Conservation (phyloP, 2,888 invertebrate genomes). For the Incurvaria masculella region DNA sequence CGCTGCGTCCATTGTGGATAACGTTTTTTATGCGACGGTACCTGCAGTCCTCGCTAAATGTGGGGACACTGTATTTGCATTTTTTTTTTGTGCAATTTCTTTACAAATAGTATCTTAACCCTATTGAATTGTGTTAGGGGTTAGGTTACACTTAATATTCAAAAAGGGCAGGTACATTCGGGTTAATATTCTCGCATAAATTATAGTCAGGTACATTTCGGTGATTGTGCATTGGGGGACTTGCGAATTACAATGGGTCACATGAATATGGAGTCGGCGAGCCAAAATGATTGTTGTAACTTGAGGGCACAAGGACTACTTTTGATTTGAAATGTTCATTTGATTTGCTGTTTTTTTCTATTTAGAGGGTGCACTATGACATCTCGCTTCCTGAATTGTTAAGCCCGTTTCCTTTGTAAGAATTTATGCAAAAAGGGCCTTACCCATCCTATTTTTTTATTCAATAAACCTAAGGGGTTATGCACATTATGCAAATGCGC, state of each 20-base stretch:
- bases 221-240: constrained; percentile 39
- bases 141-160: constrained; percentile 59
- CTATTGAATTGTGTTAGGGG: constrained; percentile 56
- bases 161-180: constrained; percentile 58
- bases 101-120: constrained; percentile 56
- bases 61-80: constrained; percentile 58
- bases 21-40: constrained; percentile 35
- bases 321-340: too few species aligned
- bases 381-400: constrained; percentile 51
- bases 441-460: constrained; percentile 60
- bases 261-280: too few species aligned
- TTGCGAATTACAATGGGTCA: constrained; percentile 10
- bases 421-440: constrained; percentile 55
- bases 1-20: constrained; percentile 31
- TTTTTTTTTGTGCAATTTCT: constrained; percentile 47
- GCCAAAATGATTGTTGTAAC: too few species aligned
- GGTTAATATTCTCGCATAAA: constrained; percentile 58
- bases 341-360: neutral
- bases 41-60: constrained; percentile 40
- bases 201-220: constrained; percentile 58
- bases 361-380: constrained; percentile 35
- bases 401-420: constrained; percentile 57
- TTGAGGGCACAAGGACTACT: too few species aligned
- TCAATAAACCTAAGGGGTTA: constrained; percentile 56
- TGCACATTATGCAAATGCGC: constrained; percentile 59